Evolutionary conservation across 2,113 vertebrate genomes (phyloP), one percentile per base, ranked within the genome.

Genomic region (Mugil cephalus): DNA sequence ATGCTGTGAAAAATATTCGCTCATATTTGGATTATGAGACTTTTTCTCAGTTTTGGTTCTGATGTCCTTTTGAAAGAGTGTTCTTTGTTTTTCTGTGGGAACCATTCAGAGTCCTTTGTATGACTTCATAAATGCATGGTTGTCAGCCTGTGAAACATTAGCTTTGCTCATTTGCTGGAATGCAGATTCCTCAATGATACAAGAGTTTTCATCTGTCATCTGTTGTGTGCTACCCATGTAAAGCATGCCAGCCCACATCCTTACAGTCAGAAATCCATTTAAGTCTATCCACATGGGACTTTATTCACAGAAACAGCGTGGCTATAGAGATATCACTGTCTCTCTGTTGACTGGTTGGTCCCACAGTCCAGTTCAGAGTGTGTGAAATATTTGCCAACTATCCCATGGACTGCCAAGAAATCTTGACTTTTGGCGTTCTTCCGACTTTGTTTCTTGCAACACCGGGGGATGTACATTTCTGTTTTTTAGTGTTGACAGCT

Each of bases 161-260:
- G 55, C 21, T 46, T 64, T 61, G 78, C 65, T 86, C 81, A 61
- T 15, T 69, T 63, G 21, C 72, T 67, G 66, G 12, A 38, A 82
- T 50, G 39, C 34, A 61, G 80, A 74, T 65, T 74, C 34, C 24
- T 61, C 40, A 14, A 54, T 60, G 61, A 75, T 74, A 40, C 42
- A 55, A 74, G 60, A 35, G 76, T 83, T 79, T 79, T 73, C 69
- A 61, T 67, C 55, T 74, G 73, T 75, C 82, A 65, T 72, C 66
- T 66, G 40, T 46, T 61, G 62, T 47, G 11, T 24, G 45, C 30
- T 59, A 65, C 68, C 34, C 4, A 12, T 40, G 61, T 48, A 43
- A n/a, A 18, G 45, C 35, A 24, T 11, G 39, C 45, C 54, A 55
- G 53, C 38, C 69, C 5, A 43, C 59, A 54, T 62, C 59, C 51